Evolutionary conservation across 2,888 invertebrate species (phyloP), one percentile per base, ranked within the genome.

Genomic region (Drosophila paranaensis): DNA sequence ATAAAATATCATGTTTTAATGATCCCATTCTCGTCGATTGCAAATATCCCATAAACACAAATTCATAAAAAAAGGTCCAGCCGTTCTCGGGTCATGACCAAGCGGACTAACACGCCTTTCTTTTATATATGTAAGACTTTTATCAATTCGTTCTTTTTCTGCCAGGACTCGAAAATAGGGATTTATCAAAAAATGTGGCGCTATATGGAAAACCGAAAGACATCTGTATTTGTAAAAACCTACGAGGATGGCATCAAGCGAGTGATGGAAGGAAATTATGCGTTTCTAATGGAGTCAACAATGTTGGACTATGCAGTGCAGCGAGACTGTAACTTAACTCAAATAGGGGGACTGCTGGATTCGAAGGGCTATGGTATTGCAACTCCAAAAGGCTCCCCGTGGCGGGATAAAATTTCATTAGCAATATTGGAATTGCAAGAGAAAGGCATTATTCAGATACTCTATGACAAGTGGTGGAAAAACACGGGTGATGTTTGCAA

Each of bases 401-500:
- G 98, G 98, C 94, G 98, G n/a, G 99, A 99, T 93, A 96, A 97
- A 92, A 97, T 99, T 81, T 98, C 98, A 0, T 93, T 98, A 50
- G 98, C 98, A 2, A 98, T 99, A 86, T 94, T 99, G 35, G 98
- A 98, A 90, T 95, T 99, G 3, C 98, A 98, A 88, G 99, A 99
- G 92, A 97, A 97, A 89, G 98, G 98, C 0, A 96, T 96, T 51
- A 97, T 98, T 78, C 97, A 98, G 93, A 97, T 97, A 79, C 93
- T 98, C 63, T 98, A 98, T 92, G 98, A 98, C 91, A 98, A 98
- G 92, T 99, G 99, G 99, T 99, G 99, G 99, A 98, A 98, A 93
- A 97, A 98, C 90, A 97, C 97, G 0, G 98, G 98, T 0, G 97
- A 97, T 86, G 97, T 97, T 0, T 98, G 98, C 91, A 97, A 96